phyloP scores from a whole-genome alignment of 1,140 invertebrate genomes.

The Panulirus ornatus region DNA sequence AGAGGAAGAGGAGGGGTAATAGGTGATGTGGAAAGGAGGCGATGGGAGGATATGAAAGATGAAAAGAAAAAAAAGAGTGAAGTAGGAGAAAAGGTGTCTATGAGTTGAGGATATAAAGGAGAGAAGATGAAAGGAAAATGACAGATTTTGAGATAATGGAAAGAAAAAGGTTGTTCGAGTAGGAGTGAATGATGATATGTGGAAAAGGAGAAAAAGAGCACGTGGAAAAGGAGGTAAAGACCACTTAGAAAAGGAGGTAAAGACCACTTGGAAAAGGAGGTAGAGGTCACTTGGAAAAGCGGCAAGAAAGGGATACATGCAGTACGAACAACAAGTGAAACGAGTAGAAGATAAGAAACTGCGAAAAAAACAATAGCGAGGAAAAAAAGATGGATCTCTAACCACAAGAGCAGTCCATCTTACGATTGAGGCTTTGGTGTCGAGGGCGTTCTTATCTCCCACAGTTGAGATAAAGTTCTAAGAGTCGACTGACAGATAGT shows the following conservation, averaged over 20 bases:
- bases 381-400: too few species aligned
- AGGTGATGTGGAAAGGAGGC: background rate
- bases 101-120: background rate
- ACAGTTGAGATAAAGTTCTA: too few species aligned
- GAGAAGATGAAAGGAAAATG: background rate
- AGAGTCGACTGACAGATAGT: too few species aligned
- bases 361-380: too few species aligned
- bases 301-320: conserved; percentile 2
- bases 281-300: conserved; percentile 1
- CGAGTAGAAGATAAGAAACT: too few species aligned
- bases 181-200: background rate
- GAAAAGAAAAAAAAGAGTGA: background rate
- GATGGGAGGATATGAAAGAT: background rate
- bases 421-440: too few species aligned
- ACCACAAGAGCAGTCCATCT: too few species aligned
- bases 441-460: too few species aligned
- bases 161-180: background rate
- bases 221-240: background rate
- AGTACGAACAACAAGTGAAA: too few species aligned
- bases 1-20: background rate
- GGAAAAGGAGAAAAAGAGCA: background rate
- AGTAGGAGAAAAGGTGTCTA: background rate
- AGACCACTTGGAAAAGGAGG: background rate
- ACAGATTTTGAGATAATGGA: background rate
- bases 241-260: conserved; percentile 5